Evolutionary conservation across 2,113 vertebrate genomes (phyloP), one percentile per base, ranked within the genome.

Genomic region (Oncorhynchus keta): DNA sequence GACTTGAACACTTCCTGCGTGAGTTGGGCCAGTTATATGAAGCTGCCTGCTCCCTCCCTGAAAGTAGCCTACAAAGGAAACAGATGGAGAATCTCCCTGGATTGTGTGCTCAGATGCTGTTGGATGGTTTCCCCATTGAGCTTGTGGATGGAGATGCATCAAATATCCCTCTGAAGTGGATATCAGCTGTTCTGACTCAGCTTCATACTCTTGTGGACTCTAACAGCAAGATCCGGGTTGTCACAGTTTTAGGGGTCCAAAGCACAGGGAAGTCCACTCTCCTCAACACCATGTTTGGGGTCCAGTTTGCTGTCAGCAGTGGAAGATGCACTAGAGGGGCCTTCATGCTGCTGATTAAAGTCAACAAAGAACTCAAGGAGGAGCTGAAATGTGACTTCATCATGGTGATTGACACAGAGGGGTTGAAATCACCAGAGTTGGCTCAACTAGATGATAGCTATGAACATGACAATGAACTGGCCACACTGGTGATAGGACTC

Each of bases 201-300:
- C 79, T 90, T 26, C 73, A 84, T 7, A 7, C 39, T 49, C 70
- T 80, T 1, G 73, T 85, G 16, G 3, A 76, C 24, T 70, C 26
- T 6, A 75, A 90, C 32, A 35, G 32, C 32, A 35, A 35, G 32
- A 7, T 35, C 32, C 32, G 32, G 1, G 32, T 35, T 0, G 32
- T 35, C 0, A 35, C 32, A 35, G 32, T 35, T 35, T 35, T 35
- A 7, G 32, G 32, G 32, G 32, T 35, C 5, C 32, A 7, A 35
- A 35, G 32, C 32, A 35, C 32, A 1, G 32, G 32, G 5, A 35
- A 35, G 32, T 35, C 32, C 32, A 35, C 32, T 6, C 91, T 94
- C 2, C 92, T 95, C 13, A 95, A 95, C 81, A 93, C 92, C 76
- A 94, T 95, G 93, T 95, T 95, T 72, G 93, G 94, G 3, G 83